These are phyloP conservation scores for Meles meles DNA, from an alignment of 2,113 vertebrate genomes.

Conservation along the genomic window DNA sequence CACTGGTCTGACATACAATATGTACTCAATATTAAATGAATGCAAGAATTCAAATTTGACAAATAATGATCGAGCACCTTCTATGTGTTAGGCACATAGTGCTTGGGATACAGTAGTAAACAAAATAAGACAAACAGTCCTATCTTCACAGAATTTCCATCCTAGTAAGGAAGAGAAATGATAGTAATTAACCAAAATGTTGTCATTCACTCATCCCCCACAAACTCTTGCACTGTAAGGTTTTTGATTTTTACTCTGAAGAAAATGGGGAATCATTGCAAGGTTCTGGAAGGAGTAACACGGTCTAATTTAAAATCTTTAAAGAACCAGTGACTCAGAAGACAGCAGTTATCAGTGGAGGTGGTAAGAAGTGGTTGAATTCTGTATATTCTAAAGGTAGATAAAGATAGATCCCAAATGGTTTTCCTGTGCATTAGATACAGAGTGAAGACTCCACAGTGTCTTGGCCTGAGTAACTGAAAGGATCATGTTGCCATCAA, in stretches of 20 bases:
- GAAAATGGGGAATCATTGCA: neutral
- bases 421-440: neutral
- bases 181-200: neutral
- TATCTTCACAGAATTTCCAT: neutral
- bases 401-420: neutral
- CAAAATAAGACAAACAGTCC: neutral
- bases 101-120: neutral
- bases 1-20: neutral
- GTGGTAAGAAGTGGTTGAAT: neutral
- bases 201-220: neutral
- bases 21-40: neutral
- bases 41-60: neutral
- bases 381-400: neutral
- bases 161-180: neutral
- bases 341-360: neutral
- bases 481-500: neutral
- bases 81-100: neutral
- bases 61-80: neutral
- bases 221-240: neutral
- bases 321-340: neutral
- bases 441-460: neutral
- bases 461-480: neutral
- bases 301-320: neutral
- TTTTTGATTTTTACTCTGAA: constrained; percentile 5
- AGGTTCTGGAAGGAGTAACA: neutral